phyloP scores from a whole-genome alignment of 37 sponge, comb jelly and placozoan genomes.

The Chondrosia reniformis region DNA sequence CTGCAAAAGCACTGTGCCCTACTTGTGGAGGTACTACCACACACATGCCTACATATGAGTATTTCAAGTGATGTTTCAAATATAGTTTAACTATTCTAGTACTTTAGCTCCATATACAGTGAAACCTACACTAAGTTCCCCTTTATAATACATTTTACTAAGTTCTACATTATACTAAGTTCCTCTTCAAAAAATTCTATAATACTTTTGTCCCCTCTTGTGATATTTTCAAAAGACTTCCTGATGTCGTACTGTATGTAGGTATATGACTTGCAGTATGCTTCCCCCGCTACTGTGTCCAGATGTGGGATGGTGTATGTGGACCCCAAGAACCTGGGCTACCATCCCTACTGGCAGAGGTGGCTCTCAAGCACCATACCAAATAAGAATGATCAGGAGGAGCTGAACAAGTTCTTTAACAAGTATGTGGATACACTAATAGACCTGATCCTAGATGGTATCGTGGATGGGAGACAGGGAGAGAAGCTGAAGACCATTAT shows the following conservation, averaged over 20 bases:
- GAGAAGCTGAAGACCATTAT: slow-evolving; percentile 92
- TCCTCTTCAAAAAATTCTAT: not conserved
- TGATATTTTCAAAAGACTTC: too few species aligned
- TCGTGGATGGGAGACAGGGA: slow-evolving; percentile 81
- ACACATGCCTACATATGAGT: not conserved
- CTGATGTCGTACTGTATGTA: not conserved
- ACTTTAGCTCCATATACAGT: too few species aligned
- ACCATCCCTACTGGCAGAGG: slow-evolving; percentile 90
- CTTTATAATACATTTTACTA: not conserved
- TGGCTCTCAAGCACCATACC: slow-evolving; percentile 66
- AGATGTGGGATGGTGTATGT: slow-evolving; percentile 99
- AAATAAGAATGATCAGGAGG: slow-evolving; percentile 61
- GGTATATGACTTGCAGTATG: slow-evolving; percentile 97
- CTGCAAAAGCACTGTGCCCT: slow-evolving; percentile 98
- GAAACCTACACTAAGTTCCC: too few species aligned
- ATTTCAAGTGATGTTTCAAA: too few species aligned
- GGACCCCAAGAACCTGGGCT: slow-evolving; percentile 97
- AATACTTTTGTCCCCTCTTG: not conserved
- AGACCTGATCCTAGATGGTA: slow-evolving; percentile 86
- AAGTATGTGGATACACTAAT: slow-evolving; percentile 90
- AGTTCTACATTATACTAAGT: not conserved
- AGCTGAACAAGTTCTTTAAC: slow-evolving; percentile 65
- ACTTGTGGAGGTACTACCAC: slow-evolving; percentile 82
- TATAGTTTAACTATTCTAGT: too few species aligned
- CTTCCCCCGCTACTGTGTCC: slow-evolving; percentile 98